Evolutionary conservation across 2,797 vertebrate species (phyloP).

Genomic region (Lophius americanus): DNA sequence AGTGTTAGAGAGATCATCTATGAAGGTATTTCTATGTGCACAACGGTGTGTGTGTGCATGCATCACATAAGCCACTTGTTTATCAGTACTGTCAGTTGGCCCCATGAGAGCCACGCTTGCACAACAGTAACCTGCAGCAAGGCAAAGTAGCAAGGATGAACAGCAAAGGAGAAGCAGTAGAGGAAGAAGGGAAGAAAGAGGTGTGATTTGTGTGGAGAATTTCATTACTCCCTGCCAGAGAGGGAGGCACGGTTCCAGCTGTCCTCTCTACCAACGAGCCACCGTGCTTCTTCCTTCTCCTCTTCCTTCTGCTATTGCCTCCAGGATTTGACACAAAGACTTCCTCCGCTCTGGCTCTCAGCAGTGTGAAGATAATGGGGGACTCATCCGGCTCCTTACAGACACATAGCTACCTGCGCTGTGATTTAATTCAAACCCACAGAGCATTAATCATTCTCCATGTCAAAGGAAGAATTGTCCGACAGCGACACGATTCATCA

Average conservation of each 20-base stretch:
- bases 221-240: conserved; percentile 57
- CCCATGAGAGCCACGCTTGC: conserved; percentile 52
- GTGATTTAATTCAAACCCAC: conserved; percentile 34
- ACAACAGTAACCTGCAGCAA: conserved; percentile 50
- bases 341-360: conserved; percentile 49
- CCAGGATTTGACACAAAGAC: conserved; percentile 49
- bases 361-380: conserved; percentile 47
- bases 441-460: conserved; percentile 19
- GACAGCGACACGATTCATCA: conserved; percentile 11
- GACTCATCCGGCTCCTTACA: conserved; percentile 37
- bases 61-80: conserved; percentile 61
- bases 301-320: conserved; percentile 31
- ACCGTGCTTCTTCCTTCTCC: neutral
- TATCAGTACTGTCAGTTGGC: conserved; percentile 61
- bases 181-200: conserved; percentile 16
- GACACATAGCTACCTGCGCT: conserved; percentile 18
- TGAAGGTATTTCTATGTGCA: conserved; percentile 6
- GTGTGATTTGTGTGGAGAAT: conserved; percentile 51
- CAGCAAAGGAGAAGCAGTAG: conserved; percentile 8
- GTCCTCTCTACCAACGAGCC: conserved; percentile 48
- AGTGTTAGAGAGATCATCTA: neutral
- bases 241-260: conserved; percentile 60
- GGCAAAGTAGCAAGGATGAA: conserved; percentile 23
- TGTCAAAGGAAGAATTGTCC: conserved; percentile 29
- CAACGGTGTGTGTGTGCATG: conserved; percentile 15